Evolutionary conservation across 2,888 invertebrate genomes (phyloP).

Genomic region (Alsophila aescularia): DNA sequence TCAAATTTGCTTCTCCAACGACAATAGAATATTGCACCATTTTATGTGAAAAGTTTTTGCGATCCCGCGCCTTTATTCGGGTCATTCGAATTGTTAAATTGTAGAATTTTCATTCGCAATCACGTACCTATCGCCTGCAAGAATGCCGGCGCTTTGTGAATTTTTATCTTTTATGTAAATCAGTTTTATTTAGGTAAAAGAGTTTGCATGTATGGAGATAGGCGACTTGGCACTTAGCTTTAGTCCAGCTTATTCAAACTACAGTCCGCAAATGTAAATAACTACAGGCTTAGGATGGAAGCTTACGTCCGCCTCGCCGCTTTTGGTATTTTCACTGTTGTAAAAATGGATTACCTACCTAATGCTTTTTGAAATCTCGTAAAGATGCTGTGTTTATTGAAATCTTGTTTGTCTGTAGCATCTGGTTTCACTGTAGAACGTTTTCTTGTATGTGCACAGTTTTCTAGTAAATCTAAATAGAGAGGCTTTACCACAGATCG

Average conservation of each 20-base stretch:
- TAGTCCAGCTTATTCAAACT: neutral
- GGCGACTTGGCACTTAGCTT: conserved; percentile 5
- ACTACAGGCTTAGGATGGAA: neutral
- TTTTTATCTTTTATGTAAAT: conserved; percentile 29
- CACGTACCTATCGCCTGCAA: conserved; percentile 35
- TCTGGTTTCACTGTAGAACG: no score
- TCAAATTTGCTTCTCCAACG: conserved; percentile 71
- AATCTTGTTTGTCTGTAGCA: no score
- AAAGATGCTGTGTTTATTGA: no score
- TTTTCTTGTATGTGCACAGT: no score
- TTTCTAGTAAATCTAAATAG: no score
- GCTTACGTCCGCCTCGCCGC: neutral
- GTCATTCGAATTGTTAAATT: conserved; percentile 54
- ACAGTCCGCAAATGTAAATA: conserved; percentile 1
- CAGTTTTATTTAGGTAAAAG: conserved; percentile 2
- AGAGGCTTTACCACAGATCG: no score
- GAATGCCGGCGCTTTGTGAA: conserved; percentile 23
- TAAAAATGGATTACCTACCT: no score
- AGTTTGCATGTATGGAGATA: conserved; percentile 1
- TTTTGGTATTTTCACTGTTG: no score
- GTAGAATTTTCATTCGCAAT: conserved; percentile 39
- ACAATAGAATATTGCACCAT: conserved; percentile 68
- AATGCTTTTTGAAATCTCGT: no score
- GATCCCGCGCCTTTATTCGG: conserved; percentile 55
- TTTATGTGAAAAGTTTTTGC: conserved; percentile 65